These are phyloP conservation scores for Ellobius talpinus DNA, from an alignment of 2,113 vertebrate species.

Conservation along the genomic window DNA sequence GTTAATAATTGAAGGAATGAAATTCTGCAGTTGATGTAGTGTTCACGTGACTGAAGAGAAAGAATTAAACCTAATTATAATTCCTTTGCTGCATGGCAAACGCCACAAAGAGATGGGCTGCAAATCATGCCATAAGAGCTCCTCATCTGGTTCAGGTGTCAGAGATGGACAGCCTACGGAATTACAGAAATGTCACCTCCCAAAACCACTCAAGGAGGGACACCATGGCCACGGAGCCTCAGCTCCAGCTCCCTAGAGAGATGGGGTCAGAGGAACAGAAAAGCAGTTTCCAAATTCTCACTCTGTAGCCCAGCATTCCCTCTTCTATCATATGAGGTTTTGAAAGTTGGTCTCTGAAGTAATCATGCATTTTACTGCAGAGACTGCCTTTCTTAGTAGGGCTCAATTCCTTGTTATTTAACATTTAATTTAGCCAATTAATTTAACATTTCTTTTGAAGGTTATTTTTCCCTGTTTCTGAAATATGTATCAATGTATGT, in stretches of 20 bases:
- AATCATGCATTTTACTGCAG: conserved; percentile 1
- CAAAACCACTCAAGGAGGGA: background rate
- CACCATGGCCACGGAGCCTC: background rate
- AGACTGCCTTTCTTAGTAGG: background rate
- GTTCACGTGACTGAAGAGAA: background rate
- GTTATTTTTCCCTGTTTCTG: background rate
- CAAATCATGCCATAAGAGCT: background rate
- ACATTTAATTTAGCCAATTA: background rate
- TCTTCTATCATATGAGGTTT: background rate
- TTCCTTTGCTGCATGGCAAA: background rate
- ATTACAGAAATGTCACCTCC: background rate
- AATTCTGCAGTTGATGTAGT: background rate
- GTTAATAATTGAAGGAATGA: background rate
- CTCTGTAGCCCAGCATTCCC: background rate
- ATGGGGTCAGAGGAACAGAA: background rate
- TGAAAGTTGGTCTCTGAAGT: background rate
- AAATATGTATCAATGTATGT: background rate
- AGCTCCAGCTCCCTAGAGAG: background rate
- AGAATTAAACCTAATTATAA: conserved; percentile 8
- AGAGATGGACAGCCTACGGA: background rate
- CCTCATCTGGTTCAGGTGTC: background rate
- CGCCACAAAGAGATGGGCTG: background rate
- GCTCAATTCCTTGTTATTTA: background rate
- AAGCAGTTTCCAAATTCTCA: background rate
- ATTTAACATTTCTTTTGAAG: conserved; percentile 14